Conservation (phyloP, 2,888 invertebrate species). For the Tetheella fluctuosa region DNA sequence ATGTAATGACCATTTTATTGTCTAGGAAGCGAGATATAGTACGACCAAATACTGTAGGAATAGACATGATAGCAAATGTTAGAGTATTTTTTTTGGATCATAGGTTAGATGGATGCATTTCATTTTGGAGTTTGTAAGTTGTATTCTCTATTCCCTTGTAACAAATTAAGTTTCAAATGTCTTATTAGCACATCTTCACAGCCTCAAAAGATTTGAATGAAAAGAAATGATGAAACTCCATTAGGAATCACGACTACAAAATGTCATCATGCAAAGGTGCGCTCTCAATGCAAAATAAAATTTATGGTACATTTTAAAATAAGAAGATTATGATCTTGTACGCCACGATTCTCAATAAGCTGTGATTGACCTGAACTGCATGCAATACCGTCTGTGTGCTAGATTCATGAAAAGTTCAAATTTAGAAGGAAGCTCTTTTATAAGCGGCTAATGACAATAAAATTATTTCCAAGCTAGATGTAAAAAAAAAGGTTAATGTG, state of each 20-base stretch:
- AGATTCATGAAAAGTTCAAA: neutral
- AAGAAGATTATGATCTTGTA: neutral
- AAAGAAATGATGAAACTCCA: neutral
- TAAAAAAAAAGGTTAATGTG: neutral
- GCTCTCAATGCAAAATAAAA: neutral
- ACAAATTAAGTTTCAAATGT: neutral
- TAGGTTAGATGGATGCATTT: neutral
- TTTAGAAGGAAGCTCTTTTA: neutral
- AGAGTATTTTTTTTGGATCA: neutral
- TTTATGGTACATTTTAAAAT: neutral
- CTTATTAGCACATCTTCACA: neutral
- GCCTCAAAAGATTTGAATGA: neutral
- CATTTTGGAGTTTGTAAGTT: neutral
- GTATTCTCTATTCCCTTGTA: neutral
- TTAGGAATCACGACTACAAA: neutral
- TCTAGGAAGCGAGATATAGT: neutral
- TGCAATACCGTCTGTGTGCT: conserved; percentile 5
- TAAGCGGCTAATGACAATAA: neutral
- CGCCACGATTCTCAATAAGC: neutral
- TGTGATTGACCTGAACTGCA: conserved; percentile 5
- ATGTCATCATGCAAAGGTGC: neutral
- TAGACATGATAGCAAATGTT: neutral
- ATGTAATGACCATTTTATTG: neutral
- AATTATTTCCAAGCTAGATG: too few relatives aligned
- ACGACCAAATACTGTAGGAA: neutral